These are phyloP conservation scores for Cryptophagus acutangulus DNA, from an alignment of 2,888 invertebrate species.

Conservation along the genomic window DNA sequence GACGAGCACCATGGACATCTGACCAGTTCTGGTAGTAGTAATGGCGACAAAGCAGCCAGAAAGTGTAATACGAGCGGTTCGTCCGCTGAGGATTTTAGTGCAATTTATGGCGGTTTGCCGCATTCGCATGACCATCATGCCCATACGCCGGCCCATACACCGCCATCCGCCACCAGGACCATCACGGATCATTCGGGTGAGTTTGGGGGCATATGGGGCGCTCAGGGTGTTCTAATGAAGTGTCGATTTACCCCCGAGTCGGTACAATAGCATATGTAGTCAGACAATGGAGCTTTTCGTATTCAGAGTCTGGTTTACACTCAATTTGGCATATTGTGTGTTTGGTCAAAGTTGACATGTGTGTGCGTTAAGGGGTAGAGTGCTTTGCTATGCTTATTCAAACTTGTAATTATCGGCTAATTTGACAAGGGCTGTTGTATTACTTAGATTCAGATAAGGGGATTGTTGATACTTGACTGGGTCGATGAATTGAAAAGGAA, in stretches of 20 bases:
- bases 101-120: constrained; percentile 66
- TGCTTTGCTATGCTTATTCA: constrained; percentile 15
- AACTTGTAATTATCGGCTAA: constrained; percentile 28
- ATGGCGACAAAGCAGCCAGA: constrained; percentile 50
- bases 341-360: constrained; percentile 22
- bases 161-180: constrained; percentile 51
- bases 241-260: constrained; percentile 45
- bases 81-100: constrained; percentile 83
- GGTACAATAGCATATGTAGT: constrained; percentile 38
- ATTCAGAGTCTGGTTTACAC: constrained; percentile 41
- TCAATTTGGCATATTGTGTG: constrained; percentile 49
- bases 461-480: constrained; percentile 9
- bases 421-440: constrained; percentile 20
- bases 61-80: constrained; percentile 78
- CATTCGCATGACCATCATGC: constrained; percentile 51
- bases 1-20: constrained; percentile 70
- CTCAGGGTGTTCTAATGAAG: constrained; percentile 47
- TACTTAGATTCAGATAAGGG: constrained; percentile 15
- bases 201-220: constrained; percentile 40
- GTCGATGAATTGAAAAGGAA: too few relatives aligned
- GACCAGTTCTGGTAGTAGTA: constrained; percentile 41
- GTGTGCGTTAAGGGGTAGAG: constrained; percentile 15
- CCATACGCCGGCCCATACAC: constrained; percentile 67
- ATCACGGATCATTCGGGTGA: constrained; percentile 49
- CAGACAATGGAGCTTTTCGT: constrained; percentile 17